Evolutionary conservation across 2,113 vertebrate genomes (phyloP).

Genomic region (Arvicanthis niloticus): DNA sequence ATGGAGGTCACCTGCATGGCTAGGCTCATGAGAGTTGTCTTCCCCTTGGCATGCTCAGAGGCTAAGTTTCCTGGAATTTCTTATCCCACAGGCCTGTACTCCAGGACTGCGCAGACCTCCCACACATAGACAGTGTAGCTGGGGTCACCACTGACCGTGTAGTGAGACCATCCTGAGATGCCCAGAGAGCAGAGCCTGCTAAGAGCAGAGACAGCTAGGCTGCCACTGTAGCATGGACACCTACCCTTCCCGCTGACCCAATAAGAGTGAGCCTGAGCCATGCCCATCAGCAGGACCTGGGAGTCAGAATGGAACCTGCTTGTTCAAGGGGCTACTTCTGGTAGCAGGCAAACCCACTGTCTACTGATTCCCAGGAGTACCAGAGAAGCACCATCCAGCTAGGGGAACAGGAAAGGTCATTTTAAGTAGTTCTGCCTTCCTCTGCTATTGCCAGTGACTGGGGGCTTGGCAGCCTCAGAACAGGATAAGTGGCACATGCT

Average conservation of each 20-base stretch:
- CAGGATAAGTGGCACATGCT: not conserved
- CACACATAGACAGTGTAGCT: rapidly evolving
- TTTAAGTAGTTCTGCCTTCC: not conserved
- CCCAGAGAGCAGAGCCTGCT: not conserved
- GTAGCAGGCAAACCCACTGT: not conserved
- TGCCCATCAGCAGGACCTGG: not conserved
- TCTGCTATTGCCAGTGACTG: rapidly evolving
- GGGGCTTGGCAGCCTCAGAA: not conserved
- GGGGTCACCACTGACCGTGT: not conserved
- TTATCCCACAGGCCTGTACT: not conserved
- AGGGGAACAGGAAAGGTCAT: not conserved
- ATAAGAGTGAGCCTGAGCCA: rapidly evolving
- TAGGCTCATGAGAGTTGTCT: not conserved
- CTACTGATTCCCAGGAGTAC: not conserved
- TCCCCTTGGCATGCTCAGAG: not conserved
- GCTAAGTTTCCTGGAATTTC: too few species aligned
- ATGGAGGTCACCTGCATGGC: not conserved
- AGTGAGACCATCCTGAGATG: not conserved
- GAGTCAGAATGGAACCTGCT: not conserved
- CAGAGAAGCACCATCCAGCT: too few species aligned
- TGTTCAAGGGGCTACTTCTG: too few species aligned
- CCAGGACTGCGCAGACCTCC: rapidly evolving
- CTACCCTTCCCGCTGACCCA: not conserved
- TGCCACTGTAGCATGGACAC: not conserved
- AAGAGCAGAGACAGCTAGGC: rapidly evolving